A percentile compares a stretch with the other conserved stretches of the same genome.
phyloP scores from a whole-genome alignment of 2,797 vertebrate species.

The Danio aesculapii region DNA sequence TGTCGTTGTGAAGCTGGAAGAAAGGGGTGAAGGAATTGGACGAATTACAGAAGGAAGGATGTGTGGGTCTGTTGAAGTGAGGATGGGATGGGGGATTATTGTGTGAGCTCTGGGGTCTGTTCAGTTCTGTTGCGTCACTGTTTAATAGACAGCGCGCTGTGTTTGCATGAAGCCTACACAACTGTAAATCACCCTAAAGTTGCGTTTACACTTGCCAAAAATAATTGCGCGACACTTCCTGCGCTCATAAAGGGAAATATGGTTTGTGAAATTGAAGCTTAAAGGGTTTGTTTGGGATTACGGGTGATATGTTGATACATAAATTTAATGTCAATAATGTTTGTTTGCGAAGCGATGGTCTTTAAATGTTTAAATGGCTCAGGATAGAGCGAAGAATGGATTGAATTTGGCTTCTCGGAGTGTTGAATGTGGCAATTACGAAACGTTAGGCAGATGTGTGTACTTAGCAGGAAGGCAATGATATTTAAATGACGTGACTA shows the following conservation, averaged over 20 bases:
- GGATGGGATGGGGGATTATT: not conserved
- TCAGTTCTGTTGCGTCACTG: slow-evolving; percentile 30
- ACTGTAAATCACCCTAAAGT: slow-evolving; percentile 46
- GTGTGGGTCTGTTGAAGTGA: not conserved
- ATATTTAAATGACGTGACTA: not conserved
- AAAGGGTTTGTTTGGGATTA: not conserved
- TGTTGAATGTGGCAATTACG: not conserved
- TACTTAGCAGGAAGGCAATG: not conserved
- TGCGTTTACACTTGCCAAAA: slow-evolving; percentile 19
- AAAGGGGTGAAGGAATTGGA: not conserved
- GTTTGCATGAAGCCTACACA: slow-evolving; percentile 39
- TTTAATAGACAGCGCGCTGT: slow-evolving; percentile 31
- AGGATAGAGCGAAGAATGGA: not conserved
- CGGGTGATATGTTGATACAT: not conserved
- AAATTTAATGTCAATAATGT: not conserved
- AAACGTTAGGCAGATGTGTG: not conserved
- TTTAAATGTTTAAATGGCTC: not conserved
- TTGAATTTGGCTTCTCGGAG: not conserved
- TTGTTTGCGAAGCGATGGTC: not conserved
- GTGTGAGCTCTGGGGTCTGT: slow-evolving; percentile 50
- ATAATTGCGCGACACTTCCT: slow-evolving; percentile 20
- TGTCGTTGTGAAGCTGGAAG: slow-evolving; percentile 12
- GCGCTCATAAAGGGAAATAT: not conserved
- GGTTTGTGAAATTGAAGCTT: not conserved
- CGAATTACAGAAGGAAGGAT: slow-evolving; percentile 7